Percentiles rank a stretch among this genome's conserved stretches.
These are phyloP conservation scores for Sebastiscus albofasciatus DNA, from an alignment of 2,797 vertebrate species.

Conservation along the genomic window DNA sequence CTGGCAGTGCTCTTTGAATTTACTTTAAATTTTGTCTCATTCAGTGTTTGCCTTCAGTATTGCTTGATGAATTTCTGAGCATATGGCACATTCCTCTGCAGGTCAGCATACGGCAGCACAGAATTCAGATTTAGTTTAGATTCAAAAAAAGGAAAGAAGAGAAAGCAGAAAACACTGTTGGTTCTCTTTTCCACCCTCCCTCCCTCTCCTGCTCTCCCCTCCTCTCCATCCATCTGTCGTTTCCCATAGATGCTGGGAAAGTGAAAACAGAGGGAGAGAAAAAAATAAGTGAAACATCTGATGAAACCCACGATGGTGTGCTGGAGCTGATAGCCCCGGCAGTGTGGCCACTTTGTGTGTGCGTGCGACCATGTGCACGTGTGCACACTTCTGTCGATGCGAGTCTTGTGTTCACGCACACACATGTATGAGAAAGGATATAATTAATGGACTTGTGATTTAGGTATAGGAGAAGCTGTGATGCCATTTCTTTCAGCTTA, in stretches of 20 bases:
- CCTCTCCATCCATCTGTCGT: constrained; percentile 71
- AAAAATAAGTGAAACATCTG: constrained; percentile 62
- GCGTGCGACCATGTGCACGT: constrained; percentile 13
- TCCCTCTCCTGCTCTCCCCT: background rate
- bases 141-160: constrained; percentile 43
- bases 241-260: constrained; percentile 47
- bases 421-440: background rate
- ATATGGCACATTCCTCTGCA: constrained; percentile 71
- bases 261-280: constrained; percentile 52
- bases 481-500: constrained; percentile 4
- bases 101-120: constrained; percentile 71
- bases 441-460: constrained; percentile 19
- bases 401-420: constrained; percentile 1
- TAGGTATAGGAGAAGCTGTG: background rate
- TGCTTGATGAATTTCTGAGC: constrained; percentile 54
- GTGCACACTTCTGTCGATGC: constrained; percentile 1
- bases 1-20: constrained; percentile 44
- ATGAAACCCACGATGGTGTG: constrained; percentile 49
- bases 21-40: constrained; percentile 45
- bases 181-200: constrained; percentile 3
- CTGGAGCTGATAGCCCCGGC: constrained; percentile 23
- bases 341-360: constrained; percentile 32
- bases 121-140: constrained; percentile 61
- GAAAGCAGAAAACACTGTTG: constrained; percentile 21
- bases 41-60: constrained; percentile 41